Evolutionary conservation across 2,888 invertebrate genomes (phyloP).

Genomic region (Brachylomia viminalis): DNA sequence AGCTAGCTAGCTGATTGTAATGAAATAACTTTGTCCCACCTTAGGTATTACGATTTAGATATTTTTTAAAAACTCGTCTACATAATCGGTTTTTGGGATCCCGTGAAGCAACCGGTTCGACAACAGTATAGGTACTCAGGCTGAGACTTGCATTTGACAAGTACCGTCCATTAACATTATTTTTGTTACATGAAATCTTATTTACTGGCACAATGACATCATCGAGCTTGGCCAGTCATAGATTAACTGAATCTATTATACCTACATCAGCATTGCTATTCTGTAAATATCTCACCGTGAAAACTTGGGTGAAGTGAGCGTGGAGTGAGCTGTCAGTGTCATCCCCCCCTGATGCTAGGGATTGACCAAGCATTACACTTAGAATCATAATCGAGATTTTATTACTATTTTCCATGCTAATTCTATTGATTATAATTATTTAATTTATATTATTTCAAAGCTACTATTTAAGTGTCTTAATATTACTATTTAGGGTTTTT

Average conservation of each 20-base stretch:
- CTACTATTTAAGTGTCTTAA: too few species aligned
- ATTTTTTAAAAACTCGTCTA: not conserved
- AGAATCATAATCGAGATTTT: too few species aligned
- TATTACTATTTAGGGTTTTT: too few species aligned
- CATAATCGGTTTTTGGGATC: slow-evolving; percentile 11
- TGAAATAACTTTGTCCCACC: not conserved
- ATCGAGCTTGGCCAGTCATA: slow-evolving; percentile 54
- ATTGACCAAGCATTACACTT: too few species aligned
- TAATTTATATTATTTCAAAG: too few species aligned
- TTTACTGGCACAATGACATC: slow-evolving; percentile 62
- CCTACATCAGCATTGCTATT: slow-evolving; percentile 49
- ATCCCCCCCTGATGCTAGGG: too few species aligned
- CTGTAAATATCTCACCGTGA: too few species aligned
- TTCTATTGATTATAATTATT: too few species aligned
- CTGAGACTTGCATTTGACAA: slow-evolving; percentile 17
- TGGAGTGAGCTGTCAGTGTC: too few species aligned
- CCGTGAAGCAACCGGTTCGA: slow-evolving; percentile 40
- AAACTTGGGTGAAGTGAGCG: too few species aligned
- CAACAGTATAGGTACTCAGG: not conserved
- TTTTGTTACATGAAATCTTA: slow-evolving; percentile 47
- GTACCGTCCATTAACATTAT: slow-evolving; percentile 9
- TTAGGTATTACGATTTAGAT: not conserved
- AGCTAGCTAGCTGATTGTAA: not conserved
- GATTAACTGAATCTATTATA: slow-evolving; percentile 54
- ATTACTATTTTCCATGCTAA: too few species aligned